These are phyloP conservation scores for Mallotus villosus DNA, from an alignment of 2,797 vertebrate genomes.

Conservation along the genomic window DNA sequence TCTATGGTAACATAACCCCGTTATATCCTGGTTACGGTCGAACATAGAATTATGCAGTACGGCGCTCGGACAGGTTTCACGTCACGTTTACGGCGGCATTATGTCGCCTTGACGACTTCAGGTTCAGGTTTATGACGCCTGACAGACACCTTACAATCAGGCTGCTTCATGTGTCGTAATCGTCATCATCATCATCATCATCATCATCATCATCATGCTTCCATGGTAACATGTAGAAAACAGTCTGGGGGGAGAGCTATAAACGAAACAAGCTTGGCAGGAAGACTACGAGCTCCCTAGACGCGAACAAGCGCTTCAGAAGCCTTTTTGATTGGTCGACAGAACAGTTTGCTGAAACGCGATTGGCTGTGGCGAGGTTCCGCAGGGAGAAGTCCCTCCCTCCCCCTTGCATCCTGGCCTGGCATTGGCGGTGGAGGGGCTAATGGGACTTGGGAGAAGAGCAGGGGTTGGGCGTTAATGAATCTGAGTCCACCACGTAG, in stretches of 20 bases:
- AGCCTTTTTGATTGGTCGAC: slow-evolving; percentile 7
- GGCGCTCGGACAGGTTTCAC: neutral
- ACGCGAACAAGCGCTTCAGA: slow-evolving; percentile 9
- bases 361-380: neutral
- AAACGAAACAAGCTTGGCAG: neutral
- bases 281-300: slow-evolving; percentile 15
- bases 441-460: neutral
- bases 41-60: neutral
- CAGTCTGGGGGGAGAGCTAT: too few species aligned
- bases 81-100: neutral
- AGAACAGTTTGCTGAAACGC: neutral
- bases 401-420: neutral
- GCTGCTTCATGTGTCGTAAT: slow-evolving; percentile 41
- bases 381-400: neutral
- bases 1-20: neutral
- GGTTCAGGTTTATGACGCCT: slow-evolving; percentile 24
- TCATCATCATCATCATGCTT: neutral
- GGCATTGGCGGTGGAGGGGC: neutral
- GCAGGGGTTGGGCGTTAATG: neutral
- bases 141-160: slow-evolving; percentile 32
- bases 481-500: neutral
- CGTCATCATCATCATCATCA: slow-evolving; percentile 22
- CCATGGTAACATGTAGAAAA: too few species aligned
- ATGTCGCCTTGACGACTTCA: neutral
- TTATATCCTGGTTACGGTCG: neutral